Conservation (phyloP, 2,888 invertebrate species). For the Heteropelma amictum region DNA sequence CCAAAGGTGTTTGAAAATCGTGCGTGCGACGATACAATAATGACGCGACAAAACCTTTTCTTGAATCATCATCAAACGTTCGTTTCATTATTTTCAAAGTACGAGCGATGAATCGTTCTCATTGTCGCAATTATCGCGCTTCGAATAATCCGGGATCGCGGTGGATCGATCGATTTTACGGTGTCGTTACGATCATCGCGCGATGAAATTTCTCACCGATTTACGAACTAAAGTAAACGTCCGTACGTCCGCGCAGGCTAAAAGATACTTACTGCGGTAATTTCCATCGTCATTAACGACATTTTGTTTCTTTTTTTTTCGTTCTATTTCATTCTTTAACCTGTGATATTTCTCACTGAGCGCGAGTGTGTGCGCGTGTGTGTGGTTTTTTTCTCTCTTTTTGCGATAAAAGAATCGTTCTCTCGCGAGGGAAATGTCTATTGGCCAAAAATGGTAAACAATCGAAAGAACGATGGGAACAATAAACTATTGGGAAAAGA, state of each 20-base stretch:
- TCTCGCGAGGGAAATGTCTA: background rate
- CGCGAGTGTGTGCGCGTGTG: background rate
- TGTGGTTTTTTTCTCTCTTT: background rate
- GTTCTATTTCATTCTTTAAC: background rate
- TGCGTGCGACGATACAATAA: background rate
- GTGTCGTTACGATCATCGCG: constrained; percentile 38
- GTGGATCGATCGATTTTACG: constrained; percentile 21
- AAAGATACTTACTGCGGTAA: no score
- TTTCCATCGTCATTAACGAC: background rate
- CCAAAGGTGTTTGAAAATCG: background rate
- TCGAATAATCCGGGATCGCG: constrained; percentile 17
- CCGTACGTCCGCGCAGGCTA: background rate
- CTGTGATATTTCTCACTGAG: background rate
- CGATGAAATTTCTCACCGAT: constrained; percentile 32
- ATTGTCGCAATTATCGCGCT: background rate
- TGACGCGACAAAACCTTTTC: no score
- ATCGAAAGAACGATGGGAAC: constrained; percentile 38
- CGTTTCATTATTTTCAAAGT: background rate
- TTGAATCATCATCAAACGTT: background rate
- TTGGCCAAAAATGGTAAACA: constrained; percentile 36
- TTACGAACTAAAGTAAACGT: background rate
- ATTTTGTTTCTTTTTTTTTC: background rate
- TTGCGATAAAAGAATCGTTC: background rate
- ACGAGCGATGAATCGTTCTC: constrained; percentile 31
- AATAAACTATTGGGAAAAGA: background rate